Evolutionary conservation across 1,140 invertebrate genomes (phyloP), one percentile per base, ranked within the genome.

Genomic region (Conus betulinus): DNA sequence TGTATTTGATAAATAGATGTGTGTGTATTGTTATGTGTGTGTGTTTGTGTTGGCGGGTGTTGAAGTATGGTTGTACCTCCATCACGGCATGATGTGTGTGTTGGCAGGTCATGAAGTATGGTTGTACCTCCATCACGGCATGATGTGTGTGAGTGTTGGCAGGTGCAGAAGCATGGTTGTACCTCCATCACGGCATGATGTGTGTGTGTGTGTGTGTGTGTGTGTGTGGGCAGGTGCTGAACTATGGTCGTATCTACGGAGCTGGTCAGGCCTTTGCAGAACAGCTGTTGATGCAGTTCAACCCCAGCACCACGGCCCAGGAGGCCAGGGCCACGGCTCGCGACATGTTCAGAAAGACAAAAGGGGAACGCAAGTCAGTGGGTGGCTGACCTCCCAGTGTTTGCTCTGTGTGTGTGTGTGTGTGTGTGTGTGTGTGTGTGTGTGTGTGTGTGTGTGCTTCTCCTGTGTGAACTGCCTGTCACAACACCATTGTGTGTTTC

Each of bases 191-290:
- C n/a, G n/a, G n/a, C n/a, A n/a, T n/a, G n/a, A n/a, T n/a, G n/a
- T n/a, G n/a, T n/a, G n/a, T n/a, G n/a, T n/a, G n/a, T 39, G 39
- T 39, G 39, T 39, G 39, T 39, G 39, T 39, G 39, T 23, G 23
- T 71, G 11, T 74, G 60, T 90, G 67, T 53, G 87, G 92, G 51
- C 88, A 96, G 95, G 93, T 96, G 23, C 95, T 99, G 82, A 99
- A 99, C 95, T 99, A 99, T 95, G 99, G 98, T 0, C 96, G 99
- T 90, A 99, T 99, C 91, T 99, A 99, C 95, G 99, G 99, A 7
- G 99, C 99, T 55, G 99, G 99, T 57, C 97, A 98, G 93, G 97
- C 97, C 86, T 99, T 99, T 96, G 98, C 99, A 0, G 97, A 98
- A 93, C 96, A 97, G 87, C 96, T 99, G 2, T 94, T 99, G 8